Evolutionary conservation across 1,140 invertebrate species (phyloP), one percentile per base, ranked within the genome.

Genomic region (Spodoptera litura): DNA sequence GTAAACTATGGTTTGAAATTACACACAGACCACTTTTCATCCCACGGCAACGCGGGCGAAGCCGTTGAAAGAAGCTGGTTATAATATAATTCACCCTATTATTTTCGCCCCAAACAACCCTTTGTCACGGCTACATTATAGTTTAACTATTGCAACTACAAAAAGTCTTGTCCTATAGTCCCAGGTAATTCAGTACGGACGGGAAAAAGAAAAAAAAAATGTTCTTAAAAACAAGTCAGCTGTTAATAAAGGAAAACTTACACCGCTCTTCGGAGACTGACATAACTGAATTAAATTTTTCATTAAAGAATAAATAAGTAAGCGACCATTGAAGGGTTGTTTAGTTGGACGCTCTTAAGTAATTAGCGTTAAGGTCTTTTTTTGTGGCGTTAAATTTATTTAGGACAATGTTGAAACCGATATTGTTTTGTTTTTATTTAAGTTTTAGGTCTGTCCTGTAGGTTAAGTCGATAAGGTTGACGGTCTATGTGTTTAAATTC

Each of bases 241-340:
- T 2, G 49, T 66, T 66, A 66, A 66, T 66, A 49, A 66, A 38
- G n/a, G 27, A 49, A 66, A 64, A 49, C 8, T 66, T 49, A 20
- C 10, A 11, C 62, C 62, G 38, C 25, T 66, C 35, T 66, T 66
- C 15, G 49, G 11, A 49, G 20, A 38, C n/a, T 25, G 10, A 66
- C 62, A 66, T 49, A 66, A 38, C 15, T 20, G 20, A 49, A 66
- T 66, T 64, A 66, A 66, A 51, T 44, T 49, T 49, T 66, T 49
- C 38, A 66, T 66, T 10, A 66, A 49, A 49, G 8, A 51, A 66
- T 9, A 25, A 49, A 49, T 20, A 49, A 49, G 25, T 20, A 66
- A 62, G 4, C n/a, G 15, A 4, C 10, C 12, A 10, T 44, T 11
- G 15, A 66, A 66, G 15, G 62, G 62, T 20, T 66, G 15, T 44